Base-by-base conservation (phyloP, 2,797 vertebrate species). In the Acridotheres tristis region DNA sequence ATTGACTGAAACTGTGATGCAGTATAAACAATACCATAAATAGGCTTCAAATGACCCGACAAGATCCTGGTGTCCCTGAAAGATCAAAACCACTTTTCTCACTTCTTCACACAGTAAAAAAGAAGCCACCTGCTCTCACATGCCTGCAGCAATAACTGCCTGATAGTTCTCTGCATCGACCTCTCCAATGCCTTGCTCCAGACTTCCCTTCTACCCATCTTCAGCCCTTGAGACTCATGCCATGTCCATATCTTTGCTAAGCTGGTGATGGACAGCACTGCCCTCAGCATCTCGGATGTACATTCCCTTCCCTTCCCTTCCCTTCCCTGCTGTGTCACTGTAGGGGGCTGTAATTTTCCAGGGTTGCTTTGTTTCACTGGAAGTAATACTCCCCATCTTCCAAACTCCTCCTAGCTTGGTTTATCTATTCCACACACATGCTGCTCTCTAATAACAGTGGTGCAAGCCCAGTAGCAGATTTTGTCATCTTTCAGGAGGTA, bases 1-100 rank as follows among this genome's bases (percentile, higher is more conserved):
- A 93, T 80, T 94, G 89, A 90, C 85, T 80, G 83, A 93, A 95
- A 89, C 59, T 72, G 83, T 58, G 85, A 94, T 79, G 32, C 36
- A 45, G 13, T 81, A 19, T 69, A 90, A 94, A 82, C 55, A 83
- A 38, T 47, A 77, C 80, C 85, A 77, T 73, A 96, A 96, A 95
- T 68, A 94, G 90, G 55, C 58, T 94, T 51, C 65, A 85, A 87
- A 80, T 93, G 93, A 93, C 78, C 88, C 68, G 90, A 82, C 61
- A 55, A 74, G 85, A 96, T 47, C 88, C 29, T 54, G 29, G 65
- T 87, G 89, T 43, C 71, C 71, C 74, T 74, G 77, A 95, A 87
- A 88, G 90, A 82, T 36, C 82, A 74, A 74, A 94, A 93, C 19
- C 30, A 55, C 16, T 94, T 90, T 87, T 85, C 88, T 94, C 68